A percentile compares a stretch with the other conserved stretches of the same genome.
phyloP scores from a whole-genome alignment of 2,888 invertebrate genomes.

The Brachyptera putata region DNA sequence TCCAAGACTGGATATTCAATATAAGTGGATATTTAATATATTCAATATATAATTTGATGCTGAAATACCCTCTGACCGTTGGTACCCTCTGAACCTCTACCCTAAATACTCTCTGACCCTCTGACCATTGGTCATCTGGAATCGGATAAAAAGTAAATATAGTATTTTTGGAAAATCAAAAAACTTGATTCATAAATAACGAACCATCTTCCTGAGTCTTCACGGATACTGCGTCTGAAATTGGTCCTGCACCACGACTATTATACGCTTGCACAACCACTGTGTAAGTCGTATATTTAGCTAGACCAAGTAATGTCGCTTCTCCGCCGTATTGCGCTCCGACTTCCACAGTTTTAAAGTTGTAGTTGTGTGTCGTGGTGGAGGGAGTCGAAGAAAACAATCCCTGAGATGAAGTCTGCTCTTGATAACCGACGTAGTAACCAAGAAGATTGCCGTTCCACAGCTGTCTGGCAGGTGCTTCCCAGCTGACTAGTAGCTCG shows the following conservation, averaged over 20 bases:
- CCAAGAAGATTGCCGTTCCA: conserved; percentile 87
- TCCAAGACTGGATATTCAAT: too few species aligned
- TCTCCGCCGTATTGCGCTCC: conserved; percentile 63
- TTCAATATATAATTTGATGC: too few species aligned
- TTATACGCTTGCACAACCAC: conserved; percentile 85
- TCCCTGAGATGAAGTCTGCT: conserved; percentile 31
- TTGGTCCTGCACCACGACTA: conserved; percentile 79
- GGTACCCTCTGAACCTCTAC: too few species aligned
- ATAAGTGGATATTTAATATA: too few species aligned
- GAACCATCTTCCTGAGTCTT: conserved; percentile 79
- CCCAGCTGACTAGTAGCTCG: conserved; percentile 80
- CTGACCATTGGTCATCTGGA: too few species aligned
- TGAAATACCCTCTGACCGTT: too few species aligned
- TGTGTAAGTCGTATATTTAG: conserved; percentile 75
- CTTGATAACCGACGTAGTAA: conserved; percentile 73
- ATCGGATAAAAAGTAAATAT: too few species aligned
- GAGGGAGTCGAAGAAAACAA: conserved; percentile 24
- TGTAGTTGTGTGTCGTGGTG: conserved; percentile 46
- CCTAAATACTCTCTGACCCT: too few species aligned
- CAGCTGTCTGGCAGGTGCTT: conserved; percentile 76
- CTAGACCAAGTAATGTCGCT: conserved; percentile 62
- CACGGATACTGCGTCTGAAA: conserved; percentile 72
- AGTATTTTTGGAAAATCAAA: too few species aligned
- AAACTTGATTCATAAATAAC: too few species aligned
- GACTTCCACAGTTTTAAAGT: conserved; percentile 71